phyloP scores from a whole-genome alignment of 2,888 invertebrate species.

The Odontomyia ornata region DNA sequence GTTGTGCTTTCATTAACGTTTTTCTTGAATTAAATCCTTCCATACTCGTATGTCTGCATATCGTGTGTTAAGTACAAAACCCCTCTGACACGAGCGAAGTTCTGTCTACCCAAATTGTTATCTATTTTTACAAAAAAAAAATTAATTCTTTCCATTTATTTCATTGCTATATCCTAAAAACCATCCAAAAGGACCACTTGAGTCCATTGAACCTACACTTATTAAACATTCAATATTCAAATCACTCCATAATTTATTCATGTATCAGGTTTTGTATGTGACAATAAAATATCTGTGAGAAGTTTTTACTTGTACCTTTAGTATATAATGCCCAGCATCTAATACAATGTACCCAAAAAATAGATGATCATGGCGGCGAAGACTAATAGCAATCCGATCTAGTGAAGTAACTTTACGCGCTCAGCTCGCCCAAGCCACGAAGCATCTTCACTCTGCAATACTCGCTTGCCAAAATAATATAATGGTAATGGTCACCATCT shows the following conservation, averaged over 20 bases:
- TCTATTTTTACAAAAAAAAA: too few species aligned
- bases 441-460: background rate
- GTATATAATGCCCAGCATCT: background rate
- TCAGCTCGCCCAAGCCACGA: background rate
- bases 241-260: constrained; percentile 35
- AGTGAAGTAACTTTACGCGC: constrained; percentile 18
- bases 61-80: too few species aligned
- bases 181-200: background rate
- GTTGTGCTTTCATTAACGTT: too few species aligned
- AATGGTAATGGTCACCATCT: constrained; percentile 31
- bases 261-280: constrained; percentile 24
- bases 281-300: constrained; percentile 34
- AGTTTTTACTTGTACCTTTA: background rate
- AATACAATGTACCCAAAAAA: constrained; percentile 24
- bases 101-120: too few species aligned
- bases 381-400: constrained; percentile 36
- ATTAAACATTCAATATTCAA: constrained; percentile 41
- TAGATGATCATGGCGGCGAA: constrained; percentile 23
- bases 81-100: too few species aligned
- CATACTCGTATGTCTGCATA: too few species aligned
- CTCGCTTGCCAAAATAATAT: constrained; percentile 1
- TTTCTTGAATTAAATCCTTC: too few species aligned
- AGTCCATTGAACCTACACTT: constrained; percentile 37
- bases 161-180: background rate
- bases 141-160: background rate